Evolutionary conservation across 2,797 vertebrate genomes (phyloP).

Genomic region (Hippoglossus hippoglossus): DNA sequence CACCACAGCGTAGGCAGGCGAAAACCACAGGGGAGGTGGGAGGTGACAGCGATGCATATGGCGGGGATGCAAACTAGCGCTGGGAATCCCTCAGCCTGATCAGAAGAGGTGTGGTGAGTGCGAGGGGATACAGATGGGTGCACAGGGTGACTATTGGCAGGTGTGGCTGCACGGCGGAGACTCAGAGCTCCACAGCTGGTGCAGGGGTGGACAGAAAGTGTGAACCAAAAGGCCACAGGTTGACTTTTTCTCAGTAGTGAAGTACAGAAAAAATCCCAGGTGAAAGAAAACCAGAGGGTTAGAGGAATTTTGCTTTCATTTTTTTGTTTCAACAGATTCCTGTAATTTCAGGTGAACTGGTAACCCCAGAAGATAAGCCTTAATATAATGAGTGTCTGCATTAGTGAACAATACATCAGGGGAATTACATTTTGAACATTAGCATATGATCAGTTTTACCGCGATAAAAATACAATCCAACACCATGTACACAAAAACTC

Average conservation of each 20-base stretch:
- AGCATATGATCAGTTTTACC: not conserved
- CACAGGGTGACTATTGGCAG: conserved; percentile 22
- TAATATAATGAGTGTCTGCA: not conserved
- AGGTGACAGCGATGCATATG: conserved; percentile 27
- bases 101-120: conserved; percentile 48
- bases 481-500: not conserved
- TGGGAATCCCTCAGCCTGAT: conserved; percentile 74
- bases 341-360: conserved; percentile 41
- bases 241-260: conserved; percentile 31
- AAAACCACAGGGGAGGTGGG: conserved; percentile 58
- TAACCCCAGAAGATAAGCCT: conserved; percentile 5
- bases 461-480: not conserved
- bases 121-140: conserved; percentile 44
- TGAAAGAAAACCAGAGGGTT: conserved; percentile 24
- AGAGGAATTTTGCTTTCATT: conserved; percentile 7
- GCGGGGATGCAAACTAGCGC: conserved; percentile 14
- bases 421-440: conserved; percentile 1
- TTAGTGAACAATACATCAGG: not conserved
- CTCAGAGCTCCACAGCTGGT: conserved; percentile 33
- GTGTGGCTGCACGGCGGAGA: conserved; percentile 6
- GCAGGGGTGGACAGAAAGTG: conserved; percentile 69
- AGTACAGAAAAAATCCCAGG: conserved; percentile 64
- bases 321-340: conserved; percentile 23
- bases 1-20: conserved; percentile 52
- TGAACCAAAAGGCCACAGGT: conserved; percentile 69